Conservation (phyloP, 2,888 invertebrate species). For the Trichogramma evanescens region DNA sequence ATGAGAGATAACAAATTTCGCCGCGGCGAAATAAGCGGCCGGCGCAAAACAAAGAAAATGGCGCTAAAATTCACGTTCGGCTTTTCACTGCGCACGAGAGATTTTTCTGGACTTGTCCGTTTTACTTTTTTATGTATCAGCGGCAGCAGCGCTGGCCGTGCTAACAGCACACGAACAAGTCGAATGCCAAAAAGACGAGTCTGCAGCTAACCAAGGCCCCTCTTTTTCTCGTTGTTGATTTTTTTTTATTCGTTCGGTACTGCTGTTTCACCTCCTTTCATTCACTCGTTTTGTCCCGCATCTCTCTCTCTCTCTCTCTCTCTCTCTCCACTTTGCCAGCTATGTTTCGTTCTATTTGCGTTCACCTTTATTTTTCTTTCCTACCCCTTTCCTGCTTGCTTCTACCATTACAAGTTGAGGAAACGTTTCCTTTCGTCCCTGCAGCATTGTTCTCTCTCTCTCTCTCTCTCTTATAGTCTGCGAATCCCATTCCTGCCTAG, state of each 20-base stretch:
- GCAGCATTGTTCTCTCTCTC: background rate
- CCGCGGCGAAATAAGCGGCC: too few relatives aligned
- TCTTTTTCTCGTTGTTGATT: background rate
- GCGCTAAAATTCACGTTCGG: constrained; percentile 8
- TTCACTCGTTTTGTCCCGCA: background rate
- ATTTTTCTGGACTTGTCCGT: too few relatives aligned
- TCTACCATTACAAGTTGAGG: background rate
- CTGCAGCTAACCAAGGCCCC: background rate
- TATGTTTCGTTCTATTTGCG: background rate
- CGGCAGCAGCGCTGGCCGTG: background rate
- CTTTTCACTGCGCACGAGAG: background rate
- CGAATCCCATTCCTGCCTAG: too few relatives aligned
- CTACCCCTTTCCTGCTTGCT: background rate
- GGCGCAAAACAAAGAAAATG: background rate
- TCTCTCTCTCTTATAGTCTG: too few relatives aligned
- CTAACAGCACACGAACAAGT: background rate
- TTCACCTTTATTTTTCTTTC: background rate
- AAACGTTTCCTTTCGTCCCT: constrained; percentile 2
- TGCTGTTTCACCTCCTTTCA: background rate
- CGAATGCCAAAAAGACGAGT: constrained; percentile 6
- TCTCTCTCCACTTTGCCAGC: background rate
- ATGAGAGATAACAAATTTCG: too few relatives aligned
- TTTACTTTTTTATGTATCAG: background rate
- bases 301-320: background rate
- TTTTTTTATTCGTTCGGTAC: background rate